Evolutionary conservation across 2,113 vertebrate genomes (phyloP), one percentile per base, ranked within the genome.

Genomic region (Archilochus colubris): DNA sequence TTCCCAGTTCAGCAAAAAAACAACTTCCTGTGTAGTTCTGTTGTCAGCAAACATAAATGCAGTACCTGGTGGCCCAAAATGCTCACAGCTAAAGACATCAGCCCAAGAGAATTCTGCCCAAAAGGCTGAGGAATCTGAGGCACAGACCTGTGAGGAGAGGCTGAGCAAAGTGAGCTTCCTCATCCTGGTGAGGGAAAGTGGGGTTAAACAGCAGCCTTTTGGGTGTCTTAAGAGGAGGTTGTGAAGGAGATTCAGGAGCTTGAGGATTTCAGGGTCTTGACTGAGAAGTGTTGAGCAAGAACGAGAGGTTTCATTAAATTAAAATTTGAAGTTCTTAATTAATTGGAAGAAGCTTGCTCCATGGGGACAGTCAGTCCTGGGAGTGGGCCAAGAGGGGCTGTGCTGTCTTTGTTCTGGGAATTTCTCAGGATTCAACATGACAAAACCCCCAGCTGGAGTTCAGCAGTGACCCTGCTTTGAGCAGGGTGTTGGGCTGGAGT

Each of bases 401-500:
- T 55, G 59, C 27, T 12, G n/a, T n/a, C 43, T 21, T 53, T 77
- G 22, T 72, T 18, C 46, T 57, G 40, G 30, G 27, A 23, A 11
- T 11, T 28, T 64, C 7, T 43, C 2, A 0, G 38, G 36, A 18
- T 50, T 73, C 9, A 33, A 0, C 6, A 0, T 25, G 50, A 31
- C 40, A 43, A 57, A 73, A 27, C 24, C 28, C 31, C 0, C 24
- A 50, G 44, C 30, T 48, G 43, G 54, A 43, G 9, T 30, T 64
- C 3, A 19, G 70, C 1, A 0, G 3, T 57, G 44, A 18, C 24
- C 36, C 46, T 66, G 18, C 46, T 67, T 22, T 2, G 57, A 61
- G 74, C 33, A 43, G 80, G 76, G 30, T 38, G 3, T 16, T 14
- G 74, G 66, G 2, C 25, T 57, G 5, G 21, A 58, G n/a, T 9